Conservation (phyloP, 2,888 invertebrate genomes). For the Corythucha ciliata region DNA sequence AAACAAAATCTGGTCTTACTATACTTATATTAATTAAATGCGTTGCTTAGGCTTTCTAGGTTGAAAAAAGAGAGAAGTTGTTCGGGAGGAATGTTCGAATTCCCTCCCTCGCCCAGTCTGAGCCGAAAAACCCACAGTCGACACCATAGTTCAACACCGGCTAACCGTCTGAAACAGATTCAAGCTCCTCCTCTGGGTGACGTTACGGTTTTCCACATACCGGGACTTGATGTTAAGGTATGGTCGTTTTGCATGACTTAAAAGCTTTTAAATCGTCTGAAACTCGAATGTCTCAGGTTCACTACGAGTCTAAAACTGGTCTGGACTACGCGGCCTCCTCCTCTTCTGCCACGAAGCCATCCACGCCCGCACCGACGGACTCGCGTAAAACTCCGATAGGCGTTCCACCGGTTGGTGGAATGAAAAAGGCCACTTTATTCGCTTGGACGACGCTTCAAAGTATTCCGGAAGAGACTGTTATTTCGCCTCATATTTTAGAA, state of each 20-base stretch:
- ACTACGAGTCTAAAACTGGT: slow-evolving; percentile 69
- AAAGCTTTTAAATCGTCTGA: no score
- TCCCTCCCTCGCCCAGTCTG: slow-evolving; percentile 49
- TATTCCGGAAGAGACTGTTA: slow-evolving; percentile 92
- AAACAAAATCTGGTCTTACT: slow-evolving; percentile 3
- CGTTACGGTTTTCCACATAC: slow-evolving; percentile 80
- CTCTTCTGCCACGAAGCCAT: no score
- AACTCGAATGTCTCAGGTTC: slow-evolving; percentile 49
- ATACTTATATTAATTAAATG: neutral
- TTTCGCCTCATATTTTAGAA: slow-evolving; percentile 92
- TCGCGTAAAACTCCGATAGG: slow-evolving; percentile 16
- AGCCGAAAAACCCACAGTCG: slow-evolving; percentile 42
- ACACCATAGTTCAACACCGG: slow-evolving; percentile 40
- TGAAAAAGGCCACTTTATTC: slow-evolving; percentile 81
- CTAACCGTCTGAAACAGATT: slow-evolving; percentile 42
- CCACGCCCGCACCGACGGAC: slow-evolving; percentile 9
- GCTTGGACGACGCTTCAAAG: slow-evolving; percentile 95
- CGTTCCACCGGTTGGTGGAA: slow-evolving; percentile 43
- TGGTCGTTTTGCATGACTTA: no score
- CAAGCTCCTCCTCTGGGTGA: slow-evolving; percentile 50
- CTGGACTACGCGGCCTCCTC: slow-evolving; percentile 41
- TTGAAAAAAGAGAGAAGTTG: slow-evolving; percentile 66
- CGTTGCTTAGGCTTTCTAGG: slow-evolving; percentile 41
- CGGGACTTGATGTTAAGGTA: slow-evolving; percentile 81
- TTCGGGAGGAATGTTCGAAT: slow-evolving; percentile 53